Evolutionary conservation across 2,113 vertebrate species (phyloP).

Genomic region (Amphilophus citrinellus): DNA sequence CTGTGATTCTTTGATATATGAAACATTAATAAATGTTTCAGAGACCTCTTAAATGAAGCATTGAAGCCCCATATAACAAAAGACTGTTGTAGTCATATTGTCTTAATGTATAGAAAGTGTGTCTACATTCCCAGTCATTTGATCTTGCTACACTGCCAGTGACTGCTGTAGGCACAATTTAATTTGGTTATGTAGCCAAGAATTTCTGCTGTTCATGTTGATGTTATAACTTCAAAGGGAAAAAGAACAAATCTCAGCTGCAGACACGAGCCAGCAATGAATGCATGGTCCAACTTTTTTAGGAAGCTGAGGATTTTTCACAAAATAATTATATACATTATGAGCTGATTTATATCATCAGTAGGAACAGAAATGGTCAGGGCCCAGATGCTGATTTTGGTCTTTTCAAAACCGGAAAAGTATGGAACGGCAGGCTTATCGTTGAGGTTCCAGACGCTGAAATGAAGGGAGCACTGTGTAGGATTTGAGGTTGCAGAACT

Average conservation of each 20-base stretch:
- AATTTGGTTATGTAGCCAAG: neutral
- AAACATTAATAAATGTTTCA: constrained; percentile 2
- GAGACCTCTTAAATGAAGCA: neutral
- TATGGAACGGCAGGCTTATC: neutral
- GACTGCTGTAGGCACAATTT: neutral
- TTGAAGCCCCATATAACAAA: neutral
- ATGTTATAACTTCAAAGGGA: neutral
- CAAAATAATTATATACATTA: neutral
- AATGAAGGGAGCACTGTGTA: neutral
- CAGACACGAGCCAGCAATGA: neutral
- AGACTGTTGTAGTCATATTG: neutral
- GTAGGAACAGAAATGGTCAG: neutral
- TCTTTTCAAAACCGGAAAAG: neutral
- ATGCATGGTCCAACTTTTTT: neutral
- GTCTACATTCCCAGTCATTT: neutral
- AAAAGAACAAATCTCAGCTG: neutral
- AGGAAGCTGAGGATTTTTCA: neutral
- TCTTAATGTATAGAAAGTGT: neutral
- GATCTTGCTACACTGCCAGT: neutral
- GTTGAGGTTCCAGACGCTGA: neutral
- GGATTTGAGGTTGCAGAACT: neutral
- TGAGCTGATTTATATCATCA: neutral
- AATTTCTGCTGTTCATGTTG: neutral
- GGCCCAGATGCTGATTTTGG: neutral
- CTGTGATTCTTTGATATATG: neutral